Evolutionary conservation across 2,113 vertebrate genomes (phyloP).

Genomic region (Hypocryptadius cinnamomeus): DNA sequence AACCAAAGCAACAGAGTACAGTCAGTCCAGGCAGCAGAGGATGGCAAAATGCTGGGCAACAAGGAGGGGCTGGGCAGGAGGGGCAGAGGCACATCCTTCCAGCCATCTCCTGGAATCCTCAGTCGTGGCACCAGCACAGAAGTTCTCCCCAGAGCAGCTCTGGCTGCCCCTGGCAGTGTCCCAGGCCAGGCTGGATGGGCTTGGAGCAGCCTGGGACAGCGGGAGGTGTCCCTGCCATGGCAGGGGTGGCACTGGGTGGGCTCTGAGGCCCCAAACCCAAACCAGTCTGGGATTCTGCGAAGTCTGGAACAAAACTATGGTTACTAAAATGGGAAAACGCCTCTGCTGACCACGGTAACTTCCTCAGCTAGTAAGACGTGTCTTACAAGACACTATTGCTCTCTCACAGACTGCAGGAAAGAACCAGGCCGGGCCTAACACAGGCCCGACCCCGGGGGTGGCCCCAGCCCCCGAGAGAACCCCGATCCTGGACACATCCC

Average conservation of each 20-base stretch:
- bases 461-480: too few relatives aligned
- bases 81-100: neutral
- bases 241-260: neutral
- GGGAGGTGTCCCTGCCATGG: neutral
- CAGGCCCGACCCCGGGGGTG: neutral
- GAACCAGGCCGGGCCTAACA: neutral
- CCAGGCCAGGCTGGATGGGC: fast-evolving
- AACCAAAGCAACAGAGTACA: neutral
- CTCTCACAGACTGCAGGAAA: fast-evolving
- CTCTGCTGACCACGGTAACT: too few relatives aligned
- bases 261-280: neutral
- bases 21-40: neutral
- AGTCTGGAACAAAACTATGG: neutral
- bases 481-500: neutral
- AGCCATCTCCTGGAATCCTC: fast-evolving
- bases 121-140: too few relatives aligned
- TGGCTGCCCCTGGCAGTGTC: neutral
- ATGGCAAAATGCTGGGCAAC: neutral
- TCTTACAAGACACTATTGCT: fast-evolving
- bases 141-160: neutral
- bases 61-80: neutral
- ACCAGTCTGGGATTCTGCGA: fast-evolving
- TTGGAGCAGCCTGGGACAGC: neutral
- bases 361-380: fast-evolving
- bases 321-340: fast-evolving